These are phyloP conservation scores for Eriocheir sinensis DNA, from an alignment of 1,140 invertebrate species.

Conservation along the genomic window DNA sequence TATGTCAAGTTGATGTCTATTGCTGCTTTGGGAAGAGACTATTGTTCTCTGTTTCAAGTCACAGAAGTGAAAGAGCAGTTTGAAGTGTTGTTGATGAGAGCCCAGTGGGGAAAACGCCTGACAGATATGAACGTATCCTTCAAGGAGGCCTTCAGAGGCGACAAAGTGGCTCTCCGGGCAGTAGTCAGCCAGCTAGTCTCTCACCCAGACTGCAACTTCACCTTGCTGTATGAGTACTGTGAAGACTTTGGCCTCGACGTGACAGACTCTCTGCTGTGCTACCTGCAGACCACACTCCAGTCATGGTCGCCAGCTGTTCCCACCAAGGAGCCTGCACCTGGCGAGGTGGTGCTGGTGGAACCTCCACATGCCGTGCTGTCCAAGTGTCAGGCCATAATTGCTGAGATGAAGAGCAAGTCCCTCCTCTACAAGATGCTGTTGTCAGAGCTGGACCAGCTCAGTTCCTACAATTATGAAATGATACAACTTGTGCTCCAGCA, in stretches of 20 bases:
- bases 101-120: conserved; percentile 75
- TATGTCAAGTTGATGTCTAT: conserved; percentile 67
- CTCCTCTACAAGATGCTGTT: conserved; percentile 55
- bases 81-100: conserved; percentile 65
- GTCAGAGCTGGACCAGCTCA: conserved; percentile 51
- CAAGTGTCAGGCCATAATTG: conserved; percentile 66
- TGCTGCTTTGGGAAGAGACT: conserved; percentile 69
- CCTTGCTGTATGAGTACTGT: conserved; percentile 74
- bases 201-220: conserved; percentile 70
- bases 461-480: conserved; percentile 77
- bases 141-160: conserved; percentile 74
- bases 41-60: conserved; percentile 67
- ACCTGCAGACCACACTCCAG: conserved; percentile 62
- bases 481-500: conserved; percentile 67
- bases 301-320: conserved; percentile 66
- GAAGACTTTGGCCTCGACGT: conserved; percentile 69
- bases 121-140: conserved; percentile 74
- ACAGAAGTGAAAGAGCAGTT: conserved; percentile 73
- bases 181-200: conserved; percentile 62
- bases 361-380: conserved; percentile 57
- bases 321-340: background rate
- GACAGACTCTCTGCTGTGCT: conserved; percentile 70
- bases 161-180: conserved; percentile 59
- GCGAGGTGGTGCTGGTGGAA: conserved; percentile 53
- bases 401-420: conserved; percentile 64